These are phyloP conservation scores for Xiphophorus hellerii DNA, from an alignment of 2,113 vertebrate species.

Conservation along the genomic window DNA sequence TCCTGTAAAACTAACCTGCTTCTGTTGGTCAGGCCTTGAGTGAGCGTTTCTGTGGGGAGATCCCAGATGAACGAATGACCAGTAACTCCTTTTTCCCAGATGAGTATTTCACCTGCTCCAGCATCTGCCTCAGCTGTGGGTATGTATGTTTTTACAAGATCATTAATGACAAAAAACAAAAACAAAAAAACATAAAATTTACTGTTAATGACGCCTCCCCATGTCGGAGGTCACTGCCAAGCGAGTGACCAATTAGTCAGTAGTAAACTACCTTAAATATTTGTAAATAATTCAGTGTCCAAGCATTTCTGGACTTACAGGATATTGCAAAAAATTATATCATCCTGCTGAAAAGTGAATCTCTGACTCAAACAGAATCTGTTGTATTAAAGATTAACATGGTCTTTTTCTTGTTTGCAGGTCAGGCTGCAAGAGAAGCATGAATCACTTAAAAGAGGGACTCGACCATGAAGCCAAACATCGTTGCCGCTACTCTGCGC, in stretches of 20 bases:
- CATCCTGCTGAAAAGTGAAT: too few species aligned
- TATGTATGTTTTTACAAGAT: constrained; percentile 71
- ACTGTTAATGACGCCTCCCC: neutral
- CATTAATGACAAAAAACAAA: neutral
- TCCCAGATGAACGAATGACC: constrained; percentile 91
- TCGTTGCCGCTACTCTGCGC: constrained; percentile 93
- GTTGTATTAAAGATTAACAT: too few species aligned
- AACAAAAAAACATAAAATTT: too few species aligned
- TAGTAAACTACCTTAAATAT: neutral
- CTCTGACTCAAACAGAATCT: too few species aligned
- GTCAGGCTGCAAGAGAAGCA: constrained; percentile 95
- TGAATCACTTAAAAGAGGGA: constrained; percentile 96
- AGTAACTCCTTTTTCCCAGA: constrained; percentile 98
- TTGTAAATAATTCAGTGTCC: neutral
- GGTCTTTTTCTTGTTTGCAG: constrained; percentile 65
- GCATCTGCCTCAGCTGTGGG: constrained; percentile 96
- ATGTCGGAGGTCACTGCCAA: too few species aligned
- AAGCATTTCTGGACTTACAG: too few species aligned
- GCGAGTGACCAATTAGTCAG: too few species aligned
- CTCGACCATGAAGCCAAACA: constrained; percentile 90
- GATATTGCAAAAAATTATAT: too few species aligned
- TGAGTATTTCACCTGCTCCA: constrained; percentile 98
- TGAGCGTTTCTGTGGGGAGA: constrained; percentile 95
- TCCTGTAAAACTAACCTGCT: neutral
- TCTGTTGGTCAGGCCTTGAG: constrained; percentile 86